Conservation (phyloP, 2,888 invertebrate species). For the Ophion obscuratus region DNA sequence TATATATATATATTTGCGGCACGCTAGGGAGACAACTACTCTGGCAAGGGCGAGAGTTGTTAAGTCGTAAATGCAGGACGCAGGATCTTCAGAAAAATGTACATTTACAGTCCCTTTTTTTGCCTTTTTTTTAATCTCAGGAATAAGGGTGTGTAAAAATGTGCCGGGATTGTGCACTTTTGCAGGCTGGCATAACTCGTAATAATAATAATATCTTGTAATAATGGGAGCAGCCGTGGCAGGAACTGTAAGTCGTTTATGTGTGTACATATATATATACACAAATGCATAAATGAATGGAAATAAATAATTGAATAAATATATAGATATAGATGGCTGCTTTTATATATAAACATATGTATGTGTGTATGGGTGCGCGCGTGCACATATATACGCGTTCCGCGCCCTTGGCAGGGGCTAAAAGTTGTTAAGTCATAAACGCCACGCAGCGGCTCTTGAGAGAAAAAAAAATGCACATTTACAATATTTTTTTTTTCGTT, state of each 20-base stretch:
- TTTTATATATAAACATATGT: too few relatives aligned
- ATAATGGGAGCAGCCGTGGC: background rate
- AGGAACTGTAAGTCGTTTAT: conserved; percentile 4
- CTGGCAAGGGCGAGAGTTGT: conserved; percentile 65
- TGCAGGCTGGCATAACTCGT: conserved; percentile 31
- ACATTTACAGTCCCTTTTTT: conserved; percentile 53
- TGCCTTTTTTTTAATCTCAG: conserved; percentile 34
- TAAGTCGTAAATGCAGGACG: conserved; percentile 74
- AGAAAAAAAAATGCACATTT: conserved; percentile 36
- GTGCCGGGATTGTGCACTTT: conserved; percentile 49
- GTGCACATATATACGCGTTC: conserved; percentile 52
- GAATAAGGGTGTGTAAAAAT: conserved; percentile 45
- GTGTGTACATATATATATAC: too few relatives aligned
- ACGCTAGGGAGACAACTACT: background rate
- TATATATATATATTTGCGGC: background rate
- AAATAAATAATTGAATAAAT: too few relatives aligned
- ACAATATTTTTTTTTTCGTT: conserved; percentile 17
- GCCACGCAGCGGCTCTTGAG: conserved; percentile 49
- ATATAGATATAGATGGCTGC: too few relatives aligned
- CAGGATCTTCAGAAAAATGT: conserved; percentile 48
- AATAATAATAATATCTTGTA: conserved; percentile 1
- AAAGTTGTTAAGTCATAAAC: conserved; percentile 75
- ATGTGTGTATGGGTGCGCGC: too few relatives aligned
- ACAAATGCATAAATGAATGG: too few relatives aligned
- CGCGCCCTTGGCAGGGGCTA: background rate